phyloP scores from a whole-genome alignment of 1,140 invertebrate species.

The Oedothorax gibbosus region DNA sequence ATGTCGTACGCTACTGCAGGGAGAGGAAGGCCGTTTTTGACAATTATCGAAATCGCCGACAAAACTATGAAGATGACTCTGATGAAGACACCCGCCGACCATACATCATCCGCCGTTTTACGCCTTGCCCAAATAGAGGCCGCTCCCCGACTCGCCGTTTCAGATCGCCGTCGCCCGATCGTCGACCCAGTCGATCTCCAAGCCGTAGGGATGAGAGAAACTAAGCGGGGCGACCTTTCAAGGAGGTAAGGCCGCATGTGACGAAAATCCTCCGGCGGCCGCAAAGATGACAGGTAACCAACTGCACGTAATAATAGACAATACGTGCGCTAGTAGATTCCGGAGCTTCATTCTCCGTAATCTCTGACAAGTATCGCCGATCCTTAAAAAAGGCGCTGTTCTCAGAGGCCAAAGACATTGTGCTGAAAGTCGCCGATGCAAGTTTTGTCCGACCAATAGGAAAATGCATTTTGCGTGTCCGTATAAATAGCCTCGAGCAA shows the following conservation, averaged over 20 bases:
- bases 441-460: slow-evolving; percentile 9
- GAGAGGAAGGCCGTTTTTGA: neutral
- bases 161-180: neutral
- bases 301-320: neutral
- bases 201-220: neutral
- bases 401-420: neutral
- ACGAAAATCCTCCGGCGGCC: slow-evolving; percentile 26
- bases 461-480: slow-evolving; percentile 4
- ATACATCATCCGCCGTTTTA: neutral
- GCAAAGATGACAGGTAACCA: slow-evolving; percentile 14
- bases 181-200: neutral
- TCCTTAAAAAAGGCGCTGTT: slow-evolving; percentile 3
- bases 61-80: neutral
- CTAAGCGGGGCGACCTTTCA: neutral
- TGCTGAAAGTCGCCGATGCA: slow-evolving; percentile 3
- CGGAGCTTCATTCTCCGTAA: neutral
- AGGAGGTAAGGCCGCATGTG: neutral
- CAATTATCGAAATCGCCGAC: neutral
- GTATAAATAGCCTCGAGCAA: neutral
- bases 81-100: neutral
- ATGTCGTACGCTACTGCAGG: slow-evolving; percentile 7
- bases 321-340: neutral
- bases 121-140: neutral
- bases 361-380: neutral
- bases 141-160: neutral